Percentiles rank a stretch among this genome's conserved stretches.
phyloP scores from a whole-genome alignment of 2,888 invertebrate species.

The Mythimna loreyi region DNA sequence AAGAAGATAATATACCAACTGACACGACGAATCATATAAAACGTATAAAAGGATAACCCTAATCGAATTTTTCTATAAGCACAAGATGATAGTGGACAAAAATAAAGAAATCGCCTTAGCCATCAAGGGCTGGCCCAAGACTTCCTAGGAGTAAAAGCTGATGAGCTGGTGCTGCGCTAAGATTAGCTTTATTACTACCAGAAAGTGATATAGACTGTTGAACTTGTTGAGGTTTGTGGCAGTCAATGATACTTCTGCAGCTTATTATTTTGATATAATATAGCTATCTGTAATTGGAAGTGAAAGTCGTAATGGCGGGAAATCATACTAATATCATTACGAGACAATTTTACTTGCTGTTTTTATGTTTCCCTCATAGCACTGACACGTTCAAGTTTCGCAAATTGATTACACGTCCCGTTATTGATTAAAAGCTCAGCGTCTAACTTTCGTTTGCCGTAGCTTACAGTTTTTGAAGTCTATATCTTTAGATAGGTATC shows the following conservation, averaged over 20 bases:
- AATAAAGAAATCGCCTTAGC: no score
- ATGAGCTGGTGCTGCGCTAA: no score
- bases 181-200: not conserved
- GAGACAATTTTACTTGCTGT: conserved; percentile 8
- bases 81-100: no score
- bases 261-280: not conserved
- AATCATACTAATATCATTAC: conserved; percentile 34
- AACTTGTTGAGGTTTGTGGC: not conserved
- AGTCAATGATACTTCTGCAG: conserved; percentile 13
- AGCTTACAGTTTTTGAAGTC: not conserved
- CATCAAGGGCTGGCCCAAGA: no score
- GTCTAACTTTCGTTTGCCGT: not conserved
- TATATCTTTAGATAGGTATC: not conserved
- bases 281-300: conserved; percentile 37
- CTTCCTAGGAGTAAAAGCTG: not conserved
- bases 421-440: not conserved
- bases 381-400: not conserved
- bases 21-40: no score
- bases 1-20: no score
- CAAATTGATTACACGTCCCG: conserved; percentile 8
- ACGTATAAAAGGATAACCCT: no score
- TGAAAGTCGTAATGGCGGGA: conserved; percentile 36
- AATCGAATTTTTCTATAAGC: no score
- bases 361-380: conserved; percentile 24
- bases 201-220: not conserved